phyloP scores from a whole-genome alignment of 1,140 invertebrate genomes.

The Dinothrombium tinctorium region DNA sequence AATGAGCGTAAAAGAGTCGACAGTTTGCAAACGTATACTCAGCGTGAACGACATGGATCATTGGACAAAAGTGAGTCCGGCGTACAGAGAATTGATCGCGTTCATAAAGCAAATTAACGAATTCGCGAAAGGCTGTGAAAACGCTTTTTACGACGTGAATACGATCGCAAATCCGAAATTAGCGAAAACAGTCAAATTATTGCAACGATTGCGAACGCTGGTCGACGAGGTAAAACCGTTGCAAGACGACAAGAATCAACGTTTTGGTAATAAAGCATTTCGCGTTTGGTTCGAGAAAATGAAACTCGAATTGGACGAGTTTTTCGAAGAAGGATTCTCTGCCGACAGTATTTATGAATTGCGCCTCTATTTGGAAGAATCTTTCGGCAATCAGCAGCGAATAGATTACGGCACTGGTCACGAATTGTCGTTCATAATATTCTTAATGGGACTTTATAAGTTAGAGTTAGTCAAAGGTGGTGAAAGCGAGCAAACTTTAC shows the following conservation, averaged over 20 bases:
- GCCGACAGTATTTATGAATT: constrained; percentile 48
- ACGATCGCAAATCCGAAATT: constrained; percentile 3
- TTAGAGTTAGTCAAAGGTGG: constrained; percentile 36
- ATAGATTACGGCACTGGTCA: constrained; percentile 99
- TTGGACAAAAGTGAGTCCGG: constrained; percentile 8
- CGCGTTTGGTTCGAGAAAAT: constrained; percentile 54
- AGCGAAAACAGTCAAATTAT: neutral
- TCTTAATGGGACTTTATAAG: constrained; percentile 81
- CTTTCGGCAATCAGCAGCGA: constrained; percentile 82
- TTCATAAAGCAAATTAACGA: constrained; percentile 12
- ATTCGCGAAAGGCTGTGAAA: constrained; percentile 10
- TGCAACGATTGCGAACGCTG: constrained; percentile 2
- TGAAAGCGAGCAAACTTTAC: neutral
- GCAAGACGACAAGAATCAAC: constrained; percentile 16
- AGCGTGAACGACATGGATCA: constrained; percentile 4
- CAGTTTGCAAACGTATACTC: constrained; percentile 10
- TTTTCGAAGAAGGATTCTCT: constrained; percentile 40
- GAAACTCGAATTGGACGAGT: constrained; percentile 31
- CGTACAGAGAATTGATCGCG: constrained; percentile 9
- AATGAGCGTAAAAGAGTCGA: too few relatives aligned
- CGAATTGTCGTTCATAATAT: constrained; percentile 89
- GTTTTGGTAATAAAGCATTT: constrained; percentile 91
- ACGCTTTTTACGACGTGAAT: neutral
- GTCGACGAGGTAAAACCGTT: constrained; percentile 8
- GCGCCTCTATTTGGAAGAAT: constrained; percentile 59